These are phyloP conservation scores for Scaptodrosophila lebanonensis DNA, from an alignment of 1,140 invertebrate genomes.

Conservation along the genomic window DNA sequence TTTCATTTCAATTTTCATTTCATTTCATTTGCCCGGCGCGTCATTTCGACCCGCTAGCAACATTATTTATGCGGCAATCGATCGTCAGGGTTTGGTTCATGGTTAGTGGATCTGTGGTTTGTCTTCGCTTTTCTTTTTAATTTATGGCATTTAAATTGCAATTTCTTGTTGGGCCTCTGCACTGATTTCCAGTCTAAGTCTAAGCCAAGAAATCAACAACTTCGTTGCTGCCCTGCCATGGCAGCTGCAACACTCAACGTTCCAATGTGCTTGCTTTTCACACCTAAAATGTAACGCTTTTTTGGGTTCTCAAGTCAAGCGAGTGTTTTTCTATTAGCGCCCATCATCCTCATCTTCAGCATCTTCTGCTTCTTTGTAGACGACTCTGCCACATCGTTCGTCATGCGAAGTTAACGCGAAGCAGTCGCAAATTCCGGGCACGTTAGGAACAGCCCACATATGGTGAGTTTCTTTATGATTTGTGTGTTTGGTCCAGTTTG, in stretches of 20 bases:
- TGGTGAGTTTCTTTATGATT: slow-evolving; percentile 38
- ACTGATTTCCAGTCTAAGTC: background rate
- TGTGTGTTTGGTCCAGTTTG: too few species aligned
- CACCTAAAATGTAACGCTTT: slow-evolving; percentile 65
- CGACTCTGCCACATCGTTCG: background rate
- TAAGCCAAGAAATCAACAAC: background rate
- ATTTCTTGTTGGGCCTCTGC: slow-evolving; percentile 52
- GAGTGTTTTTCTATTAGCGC: slow-evolving; percentile 66
- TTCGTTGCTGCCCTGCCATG: background rate
- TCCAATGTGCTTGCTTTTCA: slow-evolving; percentile 45
- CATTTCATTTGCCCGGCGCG: slow-evolving; percentile 60
- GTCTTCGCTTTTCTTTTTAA: slow-evolving; percentile 42
- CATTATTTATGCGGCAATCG: slow-evolving; percentile 57
- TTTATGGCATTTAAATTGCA: slow-evolving; percentile 75
- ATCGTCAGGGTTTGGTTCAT: slow-evolving; percentile 6
- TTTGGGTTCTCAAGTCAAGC: slow-evolving; percentile 14
- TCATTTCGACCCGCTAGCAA: slow-evolving; percentile 40
- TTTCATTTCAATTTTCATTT: slow-evolving; percentile 72
- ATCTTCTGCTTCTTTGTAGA: too few species aligned
- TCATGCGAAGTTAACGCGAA: background rate
- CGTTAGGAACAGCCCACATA: slow-evolving; percentile 38
- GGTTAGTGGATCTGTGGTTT: slow-evolving; percentile 43
- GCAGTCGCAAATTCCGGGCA: too few species aligned
- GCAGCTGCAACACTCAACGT: background rate
- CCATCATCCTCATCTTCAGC: too few species aligned